phyloP scores from a whole-genome alignment of 2,888 invertebrate genomes.

The Caenorhabditis afra region DNA sequence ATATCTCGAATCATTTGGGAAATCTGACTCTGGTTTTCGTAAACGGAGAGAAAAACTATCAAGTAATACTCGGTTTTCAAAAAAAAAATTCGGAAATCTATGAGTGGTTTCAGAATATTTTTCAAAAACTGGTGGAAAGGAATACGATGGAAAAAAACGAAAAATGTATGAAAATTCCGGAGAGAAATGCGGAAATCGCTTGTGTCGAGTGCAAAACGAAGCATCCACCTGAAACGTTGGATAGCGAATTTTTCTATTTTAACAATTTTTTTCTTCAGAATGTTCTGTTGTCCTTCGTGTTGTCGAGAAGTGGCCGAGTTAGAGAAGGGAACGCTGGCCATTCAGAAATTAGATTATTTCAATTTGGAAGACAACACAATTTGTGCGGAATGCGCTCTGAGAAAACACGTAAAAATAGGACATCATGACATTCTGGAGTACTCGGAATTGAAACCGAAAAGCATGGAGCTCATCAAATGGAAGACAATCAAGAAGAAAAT shows the following conservation, averaged over 20 bases:
- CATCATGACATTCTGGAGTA: not conserved
- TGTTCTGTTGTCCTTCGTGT: conserved; percentile 12
- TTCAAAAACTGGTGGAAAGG: not conserved
- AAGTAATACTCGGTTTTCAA: not conserved
- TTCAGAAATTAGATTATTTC: not conserved
- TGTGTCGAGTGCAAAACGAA: conserved; percentile 1
- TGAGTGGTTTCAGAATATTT: not conserved
- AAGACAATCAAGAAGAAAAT: too few species aligned
- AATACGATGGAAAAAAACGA: not conserved
- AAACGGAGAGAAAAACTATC: too few species aligned
- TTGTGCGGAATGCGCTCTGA: conserved; percentile 2
- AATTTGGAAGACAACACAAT: not conserved
- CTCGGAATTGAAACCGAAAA: not conserved
- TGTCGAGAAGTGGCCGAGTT: not conserved
- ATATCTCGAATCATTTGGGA: too few species aligned
- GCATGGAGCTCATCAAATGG: too few species aligned
- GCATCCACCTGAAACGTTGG: not conserved
- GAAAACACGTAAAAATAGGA: not conserved
- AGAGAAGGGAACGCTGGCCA: not conserved
- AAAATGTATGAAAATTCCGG: not conserved
- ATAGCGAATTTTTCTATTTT: not conserved
- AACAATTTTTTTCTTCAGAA: not conserved
- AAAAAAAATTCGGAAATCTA: too few species aligned
- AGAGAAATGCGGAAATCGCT: not conserved
- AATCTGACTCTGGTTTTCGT: too few species aligned